Base-by-base conservation (phyloP, 2,888 invertebrate genomes). In the Rhamphomyia laevipes region DNA sequence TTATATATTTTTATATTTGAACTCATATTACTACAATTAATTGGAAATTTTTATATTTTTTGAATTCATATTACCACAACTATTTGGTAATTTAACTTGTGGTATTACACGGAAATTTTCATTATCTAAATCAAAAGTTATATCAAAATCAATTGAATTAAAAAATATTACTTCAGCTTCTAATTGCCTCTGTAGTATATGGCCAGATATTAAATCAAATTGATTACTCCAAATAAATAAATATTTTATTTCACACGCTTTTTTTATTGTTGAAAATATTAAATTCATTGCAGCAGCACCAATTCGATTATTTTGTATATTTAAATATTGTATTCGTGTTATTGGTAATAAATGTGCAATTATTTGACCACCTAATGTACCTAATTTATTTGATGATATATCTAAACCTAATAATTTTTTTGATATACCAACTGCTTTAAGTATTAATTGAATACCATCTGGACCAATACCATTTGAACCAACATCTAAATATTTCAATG, bases 311-410 rank as follows among this genome's bases (percentile, higher is more conserved):
- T 60, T 47, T 1, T 59, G 55, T 4, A 70, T 55, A 45, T 63
- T 58, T 16, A 70, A 45, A n/a, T 57, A 51, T 37, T 58, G 52
- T 17, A 68, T 52, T 48, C 52, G 54, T 1, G 59, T 57, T 16
- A 15, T 33, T 2, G 53, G 45, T 27, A 58, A 33, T 31, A 61
- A 60, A 35, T 58, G 61, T 12, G 66, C 62, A 18, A 70, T 55
- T 43, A 61, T 55, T n/a, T 61, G 58, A 13, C 66, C 70, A 18
- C 70, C 70, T 49, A 61, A 60, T 1, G 56, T 49, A 1, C 66
- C 64, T 46, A 70, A 53, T 5, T 56, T 44, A 41, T 67, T 67
- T 35, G 58, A 47, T 10, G 62, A 60, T 4, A 69, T 54, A 44
- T 68, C 60, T 4, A 70, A 56, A 15, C 56, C 47, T 3, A 59